Evolutionary conservation across 2,888 invertebrate species (phyloP).

Genomic region (Drosophila buzzatii): DNA sequence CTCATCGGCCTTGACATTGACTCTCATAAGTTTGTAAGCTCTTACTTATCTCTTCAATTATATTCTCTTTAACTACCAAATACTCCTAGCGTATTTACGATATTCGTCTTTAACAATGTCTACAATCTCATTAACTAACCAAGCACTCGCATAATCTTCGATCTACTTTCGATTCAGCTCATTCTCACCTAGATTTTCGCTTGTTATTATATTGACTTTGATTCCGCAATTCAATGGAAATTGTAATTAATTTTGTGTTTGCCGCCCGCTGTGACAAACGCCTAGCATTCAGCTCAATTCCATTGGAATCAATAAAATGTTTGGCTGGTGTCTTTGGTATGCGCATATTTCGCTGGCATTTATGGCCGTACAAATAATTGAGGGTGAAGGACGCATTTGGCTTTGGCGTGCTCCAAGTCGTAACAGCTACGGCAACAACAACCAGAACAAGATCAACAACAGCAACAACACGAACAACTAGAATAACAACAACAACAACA

Average conservation of each 20-base stretch:
- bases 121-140: neutral
- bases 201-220: neutral
- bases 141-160: neutral
- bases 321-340: slow-evolving; percentile 42
- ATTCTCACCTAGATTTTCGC: neutral
- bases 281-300: slow-evolving; percentile 19
- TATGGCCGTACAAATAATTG: slow-evolving; percentile 59
- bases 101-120: neutral
- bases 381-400: slow-evolving; percentile 74
- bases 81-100: neutral
- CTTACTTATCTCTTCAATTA: neutral
- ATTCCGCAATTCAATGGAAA: slow-evolving; percentile 3
- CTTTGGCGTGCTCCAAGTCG: slow-evolving; percentile 66
- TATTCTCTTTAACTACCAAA: neutral
- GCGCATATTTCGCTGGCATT: slow-evolving; percentile 63
- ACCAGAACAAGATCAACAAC: slow-evolving; percentile 9
- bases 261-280: slow-evolving; percentile 33
- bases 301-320: neutral
- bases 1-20: neutral
- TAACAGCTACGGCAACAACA: slow-evolving; percentile 33
- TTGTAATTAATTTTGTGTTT: slow-evolving; percentile 6
- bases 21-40: neutral
- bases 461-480: slow-evolving; percentile 26
- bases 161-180: too few relatives aligned
- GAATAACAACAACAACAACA: slow-evolving; percentile 41